Conservation (phyloP, 2,888 invertebrate genomes). For the Vesta saturnalis region DNA sequence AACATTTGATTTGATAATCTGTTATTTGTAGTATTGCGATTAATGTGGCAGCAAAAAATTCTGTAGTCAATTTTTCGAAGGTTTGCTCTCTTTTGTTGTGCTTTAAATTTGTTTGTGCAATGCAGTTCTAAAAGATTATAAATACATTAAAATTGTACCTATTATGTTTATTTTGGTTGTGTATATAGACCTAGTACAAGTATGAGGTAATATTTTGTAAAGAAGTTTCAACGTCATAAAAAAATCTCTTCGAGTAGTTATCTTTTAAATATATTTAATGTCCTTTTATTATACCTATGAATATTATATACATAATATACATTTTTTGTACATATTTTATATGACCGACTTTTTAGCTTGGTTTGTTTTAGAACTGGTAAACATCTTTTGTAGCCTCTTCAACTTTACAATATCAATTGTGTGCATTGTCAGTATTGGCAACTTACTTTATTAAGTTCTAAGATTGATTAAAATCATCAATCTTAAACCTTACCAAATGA, state of each 20-base stretch:
- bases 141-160: not conserved
- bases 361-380: no score
- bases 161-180: not conserved
- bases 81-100: not conserved
- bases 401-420: no score
- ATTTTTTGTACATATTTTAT: not conserved
- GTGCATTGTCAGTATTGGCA: no score
- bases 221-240: no score
- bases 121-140: slow-evolving; percentile 6
- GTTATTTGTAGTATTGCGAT: not conserved
- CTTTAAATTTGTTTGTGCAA: slow-evolving; percentile 8
- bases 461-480: no score
- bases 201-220: not conserved
- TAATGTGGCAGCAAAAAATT: slow-evolving; percentile 7
- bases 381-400: no score
- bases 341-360: no score
- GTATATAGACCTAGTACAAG: slow-evolving; percentile 1
- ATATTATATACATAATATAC: not conserved
- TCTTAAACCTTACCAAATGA: no score
- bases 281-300: not conserved
- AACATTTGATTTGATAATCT: slow-evolving; percentile 21
- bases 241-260: no score
- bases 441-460: no score
- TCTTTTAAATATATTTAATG: not conserved
- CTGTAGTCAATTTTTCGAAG: not conserved